phyloP scores from a whole-genome alignment of 2,113 vertebrate species.

The Phalacrocorax carbo region DNA sequence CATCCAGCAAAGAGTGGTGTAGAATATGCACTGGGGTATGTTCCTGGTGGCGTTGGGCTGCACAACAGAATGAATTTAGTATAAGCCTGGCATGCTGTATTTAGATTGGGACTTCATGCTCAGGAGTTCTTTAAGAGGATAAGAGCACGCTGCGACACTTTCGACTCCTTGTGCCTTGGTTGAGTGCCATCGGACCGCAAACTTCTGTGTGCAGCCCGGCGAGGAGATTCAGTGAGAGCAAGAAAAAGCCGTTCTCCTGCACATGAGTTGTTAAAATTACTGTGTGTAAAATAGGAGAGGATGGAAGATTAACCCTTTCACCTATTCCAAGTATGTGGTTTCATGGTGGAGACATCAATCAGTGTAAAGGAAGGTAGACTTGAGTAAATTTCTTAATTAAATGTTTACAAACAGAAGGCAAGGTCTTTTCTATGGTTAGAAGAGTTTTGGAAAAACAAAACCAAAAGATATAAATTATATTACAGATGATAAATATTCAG shows the following conservation, averaged over 20 bases:
- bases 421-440: background rate
- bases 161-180: background rate
- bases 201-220: background rate
- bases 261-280: background rate
- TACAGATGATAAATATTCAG: background rate
- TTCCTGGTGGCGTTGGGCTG: background rate
- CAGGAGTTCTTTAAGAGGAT: background rate
- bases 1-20: background rate
- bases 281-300: background rate
- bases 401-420: background rate
- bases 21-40: background rate
- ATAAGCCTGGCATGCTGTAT: background rate
- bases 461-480: background rate
- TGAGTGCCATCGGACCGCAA: background rate
- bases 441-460: background rate
- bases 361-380: background rate
- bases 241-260: background rate
- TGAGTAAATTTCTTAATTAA: background rate
- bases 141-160: background rate
- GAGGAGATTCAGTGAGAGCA: background rate
- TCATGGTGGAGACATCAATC: background rate
- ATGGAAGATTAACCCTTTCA: background rate
- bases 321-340: background rate
- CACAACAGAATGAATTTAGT: background rate
- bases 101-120: background rate